Conservation (phyloP, 2,797 vertebrate species). For the Austrolebias charrua region DNA sequence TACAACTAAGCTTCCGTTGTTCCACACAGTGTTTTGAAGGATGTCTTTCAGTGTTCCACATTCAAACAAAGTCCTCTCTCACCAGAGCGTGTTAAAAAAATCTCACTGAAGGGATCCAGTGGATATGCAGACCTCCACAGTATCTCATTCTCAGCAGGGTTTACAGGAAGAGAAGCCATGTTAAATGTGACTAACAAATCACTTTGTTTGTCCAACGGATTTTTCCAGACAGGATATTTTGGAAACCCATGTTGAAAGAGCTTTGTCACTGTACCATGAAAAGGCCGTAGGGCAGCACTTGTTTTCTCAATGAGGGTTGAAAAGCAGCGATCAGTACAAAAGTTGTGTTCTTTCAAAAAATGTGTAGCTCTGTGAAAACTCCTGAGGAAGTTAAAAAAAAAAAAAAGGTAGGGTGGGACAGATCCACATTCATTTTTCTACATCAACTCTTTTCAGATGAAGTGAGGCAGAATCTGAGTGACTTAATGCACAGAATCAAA, state of each 20-base stretch:
- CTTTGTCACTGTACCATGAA: slow-evolving; percentile 63
- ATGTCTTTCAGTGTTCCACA: slow-evolving; percentile 70
- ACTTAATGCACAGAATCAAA: slow-evolving; percentile 62
- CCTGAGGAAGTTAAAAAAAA: slow-evolving; percentile 42
- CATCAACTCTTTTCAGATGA: slow-evolving; percentile 62
- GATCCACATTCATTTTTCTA: slow-evolving; percentile 59
- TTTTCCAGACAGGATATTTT: slow-evolving; percentile 71
- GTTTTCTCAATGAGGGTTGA: slow-evolving; percentile 44
- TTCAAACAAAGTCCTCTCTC: slow-evolving; percentile 76
- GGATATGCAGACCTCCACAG: slow-evolving; percentile 62
- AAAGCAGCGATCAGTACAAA: slow-evolving; percentile 61
- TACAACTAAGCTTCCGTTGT: slow-evolving; percentile 71
- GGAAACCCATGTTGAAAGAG: slow-evolving; percentile 63
- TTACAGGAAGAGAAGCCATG: slow-evolving; percentile 48
- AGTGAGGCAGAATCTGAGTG: slow-evolving; percentile 66
- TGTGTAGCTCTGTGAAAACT: slow-evolving; percentile 39
- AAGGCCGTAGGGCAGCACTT: slow-evolving; percentile 43
- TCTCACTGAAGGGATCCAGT: slow-evolving; percentile 43
- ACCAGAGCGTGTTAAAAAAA: slow-evolving; percentile 63
- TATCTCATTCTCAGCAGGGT: slow-evolving; percentile 56
- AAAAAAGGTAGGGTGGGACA: slow-evolving; percentile 42
- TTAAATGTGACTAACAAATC: slow-evolving; percentile 53
- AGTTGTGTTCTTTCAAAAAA: slow-evolving; percentile 31
- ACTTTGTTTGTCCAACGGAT: slow-evolving; percentile 61
- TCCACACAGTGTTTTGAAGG: slow-evolving; percentile 71